Conservation (phyloP, 2,113 vertebrate genomes). For the Mixornis gularis region DNA sequence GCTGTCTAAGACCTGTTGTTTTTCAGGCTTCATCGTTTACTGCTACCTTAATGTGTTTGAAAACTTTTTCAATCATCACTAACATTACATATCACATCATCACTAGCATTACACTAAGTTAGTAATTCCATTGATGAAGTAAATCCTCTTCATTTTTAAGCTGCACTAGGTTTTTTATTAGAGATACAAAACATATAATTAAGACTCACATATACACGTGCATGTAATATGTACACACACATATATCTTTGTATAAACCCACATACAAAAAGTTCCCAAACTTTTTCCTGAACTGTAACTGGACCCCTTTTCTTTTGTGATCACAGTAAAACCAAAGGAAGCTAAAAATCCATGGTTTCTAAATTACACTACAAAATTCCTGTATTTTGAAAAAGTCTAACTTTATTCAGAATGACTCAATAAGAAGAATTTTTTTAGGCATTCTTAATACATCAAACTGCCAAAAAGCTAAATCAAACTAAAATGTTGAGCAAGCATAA, state of each 20-base stretch:
- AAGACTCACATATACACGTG: background rate
- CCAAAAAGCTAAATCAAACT: background rate
- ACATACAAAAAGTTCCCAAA: background rate
- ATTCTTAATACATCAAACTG: background rate
- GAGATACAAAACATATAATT: background rate
- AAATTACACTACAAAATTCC: background rate
- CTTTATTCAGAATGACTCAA: background rate
- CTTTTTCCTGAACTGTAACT: background rate
- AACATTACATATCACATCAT: background rate
- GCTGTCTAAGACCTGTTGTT: background rate
- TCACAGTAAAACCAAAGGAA: background rate
- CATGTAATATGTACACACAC: background rate
- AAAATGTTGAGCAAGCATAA: background rate
- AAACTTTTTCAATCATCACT: background rate
- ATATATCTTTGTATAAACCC: background rate
- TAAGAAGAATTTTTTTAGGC: background rate
- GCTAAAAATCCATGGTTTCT: background rate
- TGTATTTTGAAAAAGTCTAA: background rate
- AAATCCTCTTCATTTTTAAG: background rate
- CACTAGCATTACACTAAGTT: background rate
- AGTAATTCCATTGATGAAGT: background rate
- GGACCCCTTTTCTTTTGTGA: background rate
- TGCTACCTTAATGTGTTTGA: background rate
- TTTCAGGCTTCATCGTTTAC: background rate
- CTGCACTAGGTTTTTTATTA: background rate